Evolutionary conservation across 2,797 vertebrate species (phyloP), one percentile per base, ranked within the genome.

Genomic region (Phataginus tricuspis): DNA sequence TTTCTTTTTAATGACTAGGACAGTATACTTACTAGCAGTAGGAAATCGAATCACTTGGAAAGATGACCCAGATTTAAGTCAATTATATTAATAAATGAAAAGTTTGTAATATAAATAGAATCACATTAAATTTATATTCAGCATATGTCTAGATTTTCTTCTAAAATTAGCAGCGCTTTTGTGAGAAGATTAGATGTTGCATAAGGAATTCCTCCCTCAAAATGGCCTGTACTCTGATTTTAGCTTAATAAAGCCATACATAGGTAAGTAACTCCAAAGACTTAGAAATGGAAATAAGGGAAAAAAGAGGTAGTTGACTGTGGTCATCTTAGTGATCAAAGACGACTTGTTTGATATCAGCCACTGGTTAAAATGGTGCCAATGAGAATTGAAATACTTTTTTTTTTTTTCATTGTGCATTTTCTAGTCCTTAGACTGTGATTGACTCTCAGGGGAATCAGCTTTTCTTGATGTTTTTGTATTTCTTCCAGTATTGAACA

Each of bases 1-100:
- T 92, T 88, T 45, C 37, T 53, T 96, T 94, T 86, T 91, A 94
- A 89, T 87, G 51, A 83, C 39, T 57, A 31, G 68, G 55, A 2
- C 23, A 87, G 2, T 75, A 1, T 94, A 79, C 45, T 45, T 45
- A 45, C 45, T 45, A 88, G 25, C 88, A 68, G 7, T 90, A 90
- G 93, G 86, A 96, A 95, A 88, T 74, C 14, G n/a, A 82, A 84
- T 90, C 39, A 91, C 69, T 91, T 89, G 31, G 64, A 93, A 90
- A 86, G 49, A 77, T 96, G 71, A 86, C n/a, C 29, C 63, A 95
- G 59, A 57, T 89, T 95, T 89, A 92, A 96, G 53, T 96, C 34
- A 75, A 75, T 78, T 75, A 61, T 9, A 51, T 92, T 85, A 93
- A 51, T 90, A 93, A 90, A n/a, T 92, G 31, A 96, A 79, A 82